These are phyloP conservation scores for Eilema depressum DNA, from an alignment of 2,888 invertebrate species.

Conservation along the genomic window DNA sequence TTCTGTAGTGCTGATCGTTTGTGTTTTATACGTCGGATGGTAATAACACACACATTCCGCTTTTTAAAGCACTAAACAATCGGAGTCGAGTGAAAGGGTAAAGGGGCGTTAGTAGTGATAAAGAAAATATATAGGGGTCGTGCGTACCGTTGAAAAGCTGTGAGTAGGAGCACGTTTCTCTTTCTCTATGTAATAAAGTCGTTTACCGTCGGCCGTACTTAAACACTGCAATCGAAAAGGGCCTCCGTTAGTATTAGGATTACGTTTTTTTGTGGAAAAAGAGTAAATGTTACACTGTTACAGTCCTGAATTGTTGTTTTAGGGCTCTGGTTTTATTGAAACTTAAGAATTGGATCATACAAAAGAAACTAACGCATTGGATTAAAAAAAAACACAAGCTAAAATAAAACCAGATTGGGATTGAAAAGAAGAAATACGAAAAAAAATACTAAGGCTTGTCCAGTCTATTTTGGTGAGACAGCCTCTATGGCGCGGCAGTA, in stretches of 20 bases:
- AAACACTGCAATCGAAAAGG: constrained; percentile 61
- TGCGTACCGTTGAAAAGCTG: constrained; percentile 52
- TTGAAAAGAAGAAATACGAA: too few species aligned
- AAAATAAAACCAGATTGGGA: too few species aligned
- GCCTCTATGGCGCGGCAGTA: too few species aligned
- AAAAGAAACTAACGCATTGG: neutral
- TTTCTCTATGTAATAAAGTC: constrained; percentile 59
- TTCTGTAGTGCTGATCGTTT: constrained; percentile 26
- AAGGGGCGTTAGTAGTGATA: constrained; percentile 61
- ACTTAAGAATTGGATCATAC: neutral
- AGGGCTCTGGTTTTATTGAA: neutral
- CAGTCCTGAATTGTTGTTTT: constrained; percentile 23
- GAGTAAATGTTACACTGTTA: constrained; percentile 30
- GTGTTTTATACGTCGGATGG: constrained; percentile 45
- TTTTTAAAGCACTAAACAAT: constrained; percentile 54
- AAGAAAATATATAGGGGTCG: constrained; percentile 63
- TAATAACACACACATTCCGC: constrained; percentile 47
- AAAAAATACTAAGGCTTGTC: too few species aligned
- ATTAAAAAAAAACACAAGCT: too few species aligned
- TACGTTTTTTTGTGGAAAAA: constrained; percentile 38
- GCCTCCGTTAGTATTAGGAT: constrained; percentile 38
- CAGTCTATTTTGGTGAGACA: too few species aligned
- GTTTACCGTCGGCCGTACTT: constrained; percentile 55
- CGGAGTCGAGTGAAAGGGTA: constrained; percentile 57
- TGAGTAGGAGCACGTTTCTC: constrained; percentile 60